Evolutionary conservation across 2,888 invertebrate genomes (phyloP).

Genomic region (Limenitis camilla): DNA sequence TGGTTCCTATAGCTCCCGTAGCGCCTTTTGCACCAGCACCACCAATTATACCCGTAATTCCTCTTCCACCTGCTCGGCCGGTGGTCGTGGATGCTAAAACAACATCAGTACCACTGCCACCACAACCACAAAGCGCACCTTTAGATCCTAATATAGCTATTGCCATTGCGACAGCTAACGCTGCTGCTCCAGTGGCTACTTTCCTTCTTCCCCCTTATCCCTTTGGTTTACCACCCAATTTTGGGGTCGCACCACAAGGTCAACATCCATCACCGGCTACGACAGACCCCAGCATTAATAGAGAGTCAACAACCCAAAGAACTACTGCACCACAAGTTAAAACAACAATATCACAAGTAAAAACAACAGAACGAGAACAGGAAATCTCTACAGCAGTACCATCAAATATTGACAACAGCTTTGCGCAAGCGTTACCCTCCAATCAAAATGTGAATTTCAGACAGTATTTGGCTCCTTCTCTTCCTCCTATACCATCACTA

Average conservation of each 20-base stretch:
- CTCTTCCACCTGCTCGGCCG: constrained; percentile 19
- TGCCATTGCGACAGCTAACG: constrained; percentile 61
- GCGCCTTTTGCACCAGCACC: constrained; percentile 15
- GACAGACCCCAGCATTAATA: constrained; percentile 45
- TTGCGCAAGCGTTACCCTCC: constrained; percentile 53
- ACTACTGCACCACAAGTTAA: constrained; percentile 29
- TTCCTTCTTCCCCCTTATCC: constrained; percentile 62
- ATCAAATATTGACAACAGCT: constrained; percentile 50
- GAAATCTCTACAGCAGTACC: constrained; percentile 49
- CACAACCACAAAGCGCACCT: constrained; percentile 31
- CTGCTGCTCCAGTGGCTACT: constrained; percentile 62
- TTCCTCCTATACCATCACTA: constrained; percentile 21
- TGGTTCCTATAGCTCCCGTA: constrained; percentile 28
- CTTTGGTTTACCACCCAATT: constrained; percentile 53
- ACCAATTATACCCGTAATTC: constrained; percentile 13
- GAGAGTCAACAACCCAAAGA: constrained; percentile 38
- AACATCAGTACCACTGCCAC: constrained; percentile 25
- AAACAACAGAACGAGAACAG: constrained; percentile 40
- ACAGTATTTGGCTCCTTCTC: constrained; percentile 40
- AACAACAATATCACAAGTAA: constrained; percentile 30
- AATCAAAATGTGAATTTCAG: constrained; percentile 52
- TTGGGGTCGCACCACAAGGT: constrained; percentile 48
- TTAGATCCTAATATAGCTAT: constrained; percentile 56
- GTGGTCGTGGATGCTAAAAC: constrained; percentile 27
- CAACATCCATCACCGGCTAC: constrained; percentile 32